Percentiles rank a stretch among this genome's conserved stretches.
These are phyloP conservation scores for Sterna hirundo DNA, from an alignment of 2,113 vertebrate genomes.

Conservation along the genomic window DNA sequence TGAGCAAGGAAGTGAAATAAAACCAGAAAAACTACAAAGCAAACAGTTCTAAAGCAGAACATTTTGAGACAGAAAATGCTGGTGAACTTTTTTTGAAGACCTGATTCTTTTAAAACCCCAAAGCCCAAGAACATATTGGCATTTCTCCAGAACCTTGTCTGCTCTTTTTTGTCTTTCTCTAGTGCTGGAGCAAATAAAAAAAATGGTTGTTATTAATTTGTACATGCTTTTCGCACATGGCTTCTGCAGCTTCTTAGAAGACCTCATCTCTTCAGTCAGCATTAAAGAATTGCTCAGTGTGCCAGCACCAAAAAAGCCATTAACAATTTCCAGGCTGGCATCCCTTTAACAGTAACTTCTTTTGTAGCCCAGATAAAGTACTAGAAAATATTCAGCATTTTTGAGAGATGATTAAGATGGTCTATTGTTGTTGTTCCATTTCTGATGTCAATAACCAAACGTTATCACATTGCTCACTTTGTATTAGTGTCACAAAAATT, in stretches of 20 bases:
- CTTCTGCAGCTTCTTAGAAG: neutral
- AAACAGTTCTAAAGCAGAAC: neutral
- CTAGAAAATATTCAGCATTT: neutral
- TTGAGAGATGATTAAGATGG: neutral
- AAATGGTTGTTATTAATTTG: neutral
- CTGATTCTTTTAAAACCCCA: neutral
- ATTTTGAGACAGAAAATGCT: neutral
- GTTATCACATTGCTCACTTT: neutral
- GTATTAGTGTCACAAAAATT: neutral
- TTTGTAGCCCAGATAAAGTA: neutral
- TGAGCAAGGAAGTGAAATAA: neutral
- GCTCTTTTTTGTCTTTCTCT: neutral
- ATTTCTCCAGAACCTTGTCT: neutral
- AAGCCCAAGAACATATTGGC: neutral
- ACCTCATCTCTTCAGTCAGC: neutral
- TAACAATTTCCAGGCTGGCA: neutral
- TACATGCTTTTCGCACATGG: neutral
- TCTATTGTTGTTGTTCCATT: neutral
- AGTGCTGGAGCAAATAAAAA: neutral
- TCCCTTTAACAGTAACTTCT: neutral
- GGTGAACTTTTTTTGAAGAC: neutral
- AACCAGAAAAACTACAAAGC: neutral
- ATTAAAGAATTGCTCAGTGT: neutral
- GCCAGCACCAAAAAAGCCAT: neutral
- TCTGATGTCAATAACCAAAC: neutral